Evolutionary conservation across 2,113 vertebrate species (phyloP), one percentile per base, ranked within the genome.

Genomic region (Poeciliopsis occidentalis): DNA sequence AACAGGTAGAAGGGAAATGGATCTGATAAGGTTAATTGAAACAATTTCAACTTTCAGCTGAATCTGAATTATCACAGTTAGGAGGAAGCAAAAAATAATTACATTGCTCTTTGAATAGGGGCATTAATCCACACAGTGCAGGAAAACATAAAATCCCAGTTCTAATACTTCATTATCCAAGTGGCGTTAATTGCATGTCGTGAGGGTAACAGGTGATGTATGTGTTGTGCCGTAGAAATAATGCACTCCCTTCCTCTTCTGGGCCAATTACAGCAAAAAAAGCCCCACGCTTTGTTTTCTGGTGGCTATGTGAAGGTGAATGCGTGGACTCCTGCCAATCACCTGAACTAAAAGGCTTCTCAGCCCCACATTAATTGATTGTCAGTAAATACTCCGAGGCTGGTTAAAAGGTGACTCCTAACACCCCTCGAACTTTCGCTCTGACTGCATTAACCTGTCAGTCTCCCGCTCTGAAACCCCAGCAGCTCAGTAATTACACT

Each of bases 311-410:
- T 34, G 34, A 60, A 37, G 70, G 72, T 57, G 80, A 79, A 87
- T 60, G 32, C 11, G 63, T 76, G 86, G 77, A 73, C 79, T 78
- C 37, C 87, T 87, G 90, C 88, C 87, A 92, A 80, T 92, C 91
- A 90, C 80, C 78, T 66, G 61, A 29, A 65, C 71, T 71, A 70
- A 82, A 87, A 81, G 65, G 70, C 44, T 69, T 84, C 71, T 51
- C 27, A 73, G 63, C 54, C 60, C 32, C 31, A 69, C 39, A 72
- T 82, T 88, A 85, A 80, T 85, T 81, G 83, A 89, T 71, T 84
- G 75, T 57, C 66, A 64, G 75, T 80, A 85, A 88, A 85, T 77
- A 82, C 75, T 79, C n/a, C 39, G 26, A 66, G 69, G 54, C 34
- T 79, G 70, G 69, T 85, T 84, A 73, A 79, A 78, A 79, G 73